Evolutionary conservation across 2,888 invertebrate genomes (phyloP).

Genomic region (Lithophane socia): DNA sequence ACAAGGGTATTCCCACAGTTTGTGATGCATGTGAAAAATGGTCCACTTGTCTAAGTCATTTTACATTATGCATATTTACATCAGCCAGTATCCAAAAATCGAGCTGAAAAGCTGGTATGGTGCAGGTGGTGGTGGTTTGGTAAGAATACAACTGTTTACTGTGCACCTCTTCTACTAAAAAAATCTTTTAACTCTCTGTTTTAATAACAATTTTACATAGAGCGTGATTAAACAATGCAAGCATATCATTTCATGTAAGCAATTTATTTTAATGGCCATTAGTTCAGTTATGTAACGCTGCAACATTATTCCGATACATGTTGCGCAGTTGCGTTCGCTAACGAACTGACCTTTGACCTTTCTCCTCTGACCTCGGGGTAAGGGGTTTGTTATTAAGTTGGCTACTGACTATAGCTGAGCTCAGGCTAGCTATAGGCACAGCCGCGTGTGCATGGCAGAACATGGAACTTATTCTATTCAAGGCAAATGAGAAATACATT

Average conservation of each 20-base stretch:
- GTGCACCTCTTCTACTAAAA: neutral
- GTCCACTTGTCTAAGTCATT: too few relatives aligned
- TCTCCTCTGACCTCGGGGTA: constrained; percentile 1
- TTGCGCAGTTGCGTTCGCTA: constrained; percentile 18
- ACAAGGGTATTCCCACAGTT: neutral
- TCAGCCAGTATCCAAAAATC: neutral
- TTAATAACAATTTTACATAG: neutral
- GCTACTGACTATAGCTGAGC: neutral
- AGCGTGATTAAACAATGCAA: neutral
- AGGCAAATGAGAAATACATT: neutral
- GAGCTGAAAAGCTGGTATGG: neutral
- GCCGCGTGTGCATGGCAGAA: neutral
- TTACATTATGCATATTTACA: neutral
- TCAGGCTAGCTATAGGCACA: neutral
- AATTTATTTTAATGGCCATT: constrained; percentile 28
- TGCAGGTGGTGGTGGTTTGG: too few relatives aligned
- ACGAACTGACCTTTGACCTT: constrained; percentile 24
- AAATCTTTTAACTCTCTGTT: neutral
- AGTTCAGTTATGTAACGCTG: neutral
- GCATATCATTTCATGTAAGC: neutral
- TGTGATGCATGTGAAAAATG: neutral
- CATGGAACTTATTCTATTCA: neutral
- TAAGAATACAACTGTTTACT: neutral
- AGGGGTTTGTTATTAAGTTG: constrained; percentile 3
- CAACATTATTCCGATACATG: constrained; percentile 16